Conservation (phyloP, 1,140 invertebrate species). For the Physella acuta region DNA sequence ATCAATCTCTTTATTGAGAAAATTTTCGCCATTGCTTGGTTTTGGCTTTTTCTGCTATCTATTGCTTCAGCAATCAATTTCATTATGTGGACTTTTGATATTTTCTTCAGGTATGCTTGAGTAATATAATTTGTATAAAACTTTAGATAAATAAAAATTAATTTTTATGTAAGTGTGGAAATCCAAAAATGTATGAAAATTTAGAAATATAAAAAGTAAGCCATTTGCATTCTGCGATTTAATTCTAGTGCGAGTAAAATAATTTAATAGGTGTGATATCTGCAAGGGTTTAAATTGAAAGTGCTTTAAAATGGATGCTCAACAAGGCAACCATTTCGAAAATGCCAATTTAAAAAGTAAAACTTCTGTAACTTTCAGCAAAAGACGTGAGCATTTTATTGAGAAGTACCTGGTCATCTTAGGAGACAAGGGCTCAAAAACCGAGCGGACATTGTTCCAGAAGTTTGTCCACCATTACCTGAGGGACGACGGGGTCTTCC, state of each 20-base stretch:
- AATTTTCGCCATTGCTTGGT: conserved; percentile 61
- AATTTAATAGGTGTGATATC: too few relatives aligned
- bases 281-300: too few relatives aligned
- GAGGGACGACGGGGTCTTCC: conserved; percentile 40
- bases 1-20: conserved; percentile 64
- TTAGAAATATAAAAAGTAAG: background rate
- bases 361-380: conserved; percentile 22
- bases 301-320: too few relatives aligned
- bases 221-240: background rate
- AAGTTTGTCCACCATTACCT: conserved; percentile 37
- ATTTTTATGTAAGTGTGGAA: background rate
- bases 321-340: too few relatives aligned
- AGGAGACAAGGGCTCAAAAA: conserved; percentile 20
- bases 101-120: conserved; percentile 29
- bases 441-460: conserved; percentile 30
- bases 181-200: background rate
- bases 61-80: conserved; percentile 52
- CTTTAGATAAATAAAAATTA: background rate
- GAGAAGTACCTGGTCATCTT: conserved; percentile 42
- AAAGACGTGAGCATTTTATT: conserved; percentile 34
- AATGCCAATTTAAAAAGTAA: too few relatives aligned
- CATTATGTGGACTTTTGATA: conserved; percentile 32
- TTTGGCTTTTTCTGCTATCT: conserved; percentile 55
- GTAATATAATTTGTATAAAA: background rate
- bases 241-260: too few relatives aligned